A percentile compares a stretch with the other conserved stretches of the same genome.
Evolutionary conservation across 2,113 vertebrate species (phyloP).

Genomic region (Dinomys branickii): DNA sequence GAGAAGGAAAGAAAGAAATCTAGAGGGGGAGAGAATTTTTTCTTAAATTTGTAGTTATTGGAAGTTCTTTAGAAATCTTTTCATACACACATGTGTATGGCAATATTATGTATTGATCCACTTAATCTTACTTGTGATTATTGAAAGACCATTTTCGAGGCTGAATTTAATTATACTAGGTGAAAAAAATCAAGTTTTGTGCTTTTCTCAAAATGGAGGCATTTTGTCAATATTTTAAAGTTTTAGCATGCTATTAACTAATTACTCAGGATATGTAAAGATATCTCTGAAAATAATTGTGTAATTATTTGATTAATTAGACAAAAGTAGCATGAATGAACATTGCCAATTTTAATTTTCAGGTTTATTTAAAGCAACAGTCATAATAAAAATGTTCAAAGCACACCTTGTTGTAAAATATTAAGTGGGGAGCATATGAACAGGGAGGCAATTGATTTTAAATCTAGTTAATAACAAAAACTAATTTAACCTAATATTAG

Average conservation of each 20-base stretch:
- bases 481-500: neutral
- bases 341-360: neutral
- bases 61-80: neutral
- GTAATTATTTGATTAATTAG: slow-evolving; percentile 49
- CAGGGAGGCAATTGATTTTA: neutral
- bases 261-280: neutral
- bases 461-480: slow-evolving; percentile 32
- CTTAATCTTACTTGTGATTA: neutral
- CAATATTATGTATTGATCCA: neutral
- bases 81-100: neutral
- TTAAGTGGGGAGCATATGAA: neutral
- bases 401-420: neutral
- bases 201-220: neutral
- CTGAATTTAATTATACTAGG: neutral
- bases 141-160: neutral
- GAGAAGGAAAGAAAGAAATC: neutral
- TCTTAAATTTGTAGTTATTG: neutral
- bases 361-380: neutral
- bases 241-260: neutral
- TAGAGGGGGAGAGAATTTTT: neutral
- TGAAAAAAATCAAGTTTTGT: neutral
- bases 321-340: neutral
- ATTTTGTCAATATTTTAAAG: neutral
- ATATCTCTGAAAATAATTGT: neutral
- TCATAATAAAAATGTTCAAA: neutral